These are phyloP conservation scores for Diarsia brunnea DNA, from an alignment of 2,888 invertebrate species.

Conservation along the genomic window DNA sequence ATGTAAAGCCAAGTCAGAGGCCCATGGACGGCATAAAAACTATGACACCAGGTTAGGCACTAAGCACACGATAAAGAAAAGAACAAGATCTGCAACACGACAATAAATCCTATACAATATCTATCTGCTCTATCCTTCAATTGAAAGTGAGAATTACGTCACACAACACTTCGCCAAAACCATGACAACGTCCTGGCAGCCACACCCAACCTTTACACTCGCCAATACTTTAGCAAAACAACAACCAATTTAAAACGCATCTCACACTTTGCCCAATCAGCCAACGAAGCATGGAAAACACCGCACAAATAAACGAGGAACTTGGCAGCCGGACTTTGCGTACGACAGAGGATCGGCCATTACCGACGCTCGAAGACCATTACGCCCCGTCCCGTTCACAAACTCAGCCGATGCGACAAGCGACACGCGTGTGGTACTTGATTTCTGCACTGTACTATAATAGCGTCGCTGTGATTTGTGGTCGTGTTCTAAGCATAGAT, in stretches of 20 bases:
- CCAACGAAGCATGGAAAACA: slow-evolving; percentile 39
- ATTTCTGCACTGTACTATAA: neutral
- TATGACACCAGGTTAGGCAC: too few relatives aligned
- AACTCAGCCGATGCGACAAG: neutral
- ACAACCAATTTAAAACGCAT: slow-evolving; percentile 56
- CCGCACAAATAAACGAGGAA: slow-evolving; percentile 45
- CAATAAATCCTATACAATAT: neutral
- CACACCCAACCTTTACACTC: slow-evolving; percentile 10
- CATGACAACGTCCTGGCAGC: slow-evolving; percentile 34
- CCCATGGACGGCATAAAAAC: too few relatives aligned
- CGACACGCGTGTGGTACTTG: neutral
- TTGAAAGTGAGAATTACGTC: slow-evolving; percentile 44
- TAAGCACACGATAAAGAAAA: too few relatives aligned
- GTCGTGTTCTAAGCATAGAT: neutral
- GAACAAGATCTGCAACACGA: neutral
- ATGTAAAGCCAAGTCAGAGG: too few relatives aligned
- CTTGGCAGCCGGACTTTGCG: slow-evolving; percentile 46
- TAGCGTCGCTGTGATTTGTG: neutral
- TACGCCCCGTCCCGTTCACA: slow-evolving; percentile 20
- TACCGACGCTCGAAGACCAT: slow-evolving; percentile 31
- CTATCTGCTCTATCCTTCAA: neutral
- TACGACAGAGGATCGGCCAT: slow-evolving; percentile 41
- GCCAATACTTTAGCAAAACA: slow-evolving; percentile 32
- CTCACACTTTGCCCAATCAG: slow-evolving; percentile 48
- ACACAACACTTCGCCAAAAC: slow-evolving; percentile 25